Evolutionary conservation across 2,797 vertebrate species (phyloP).

Genomic region (Protonibea diacanthus): DNA sequence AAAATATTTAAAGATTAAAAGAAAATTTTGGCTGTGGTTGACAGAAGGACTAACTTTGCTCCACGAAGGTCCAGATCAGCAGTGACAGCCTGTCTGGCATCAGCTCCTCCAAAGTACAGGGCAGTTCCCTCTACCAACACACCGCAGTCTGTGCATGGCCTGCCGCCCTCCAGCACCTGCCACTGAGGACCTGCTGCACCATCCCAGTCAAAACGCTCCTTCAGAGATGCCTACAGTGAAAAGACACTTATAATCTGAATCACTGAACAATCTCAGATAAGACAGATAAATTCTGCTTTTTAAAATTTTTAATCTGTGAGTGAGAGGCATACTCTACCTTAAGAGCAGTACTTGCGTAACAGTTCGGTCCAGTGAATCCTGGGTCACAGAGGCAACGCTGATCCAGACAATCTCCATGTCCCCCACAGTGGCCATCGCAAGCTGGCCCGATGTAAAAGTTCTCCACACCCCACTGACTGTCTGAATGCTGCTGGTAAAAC

Average conservation of each 20-base stretch:
- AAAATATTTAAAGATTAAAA: background rate
- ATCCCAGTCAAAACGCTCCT: constrained; percentile 98
- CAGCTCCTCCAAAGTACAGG: constrained; percentile 93
- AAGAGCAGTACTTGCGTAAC: constrained; percentile 90
- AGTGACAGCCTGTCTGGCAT: constrained; percentile 94
- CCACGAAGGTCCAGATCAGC: constrained; percentile 95
- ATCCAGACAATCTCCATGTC: constrained; percentile 97
- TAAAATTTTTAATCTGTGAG: background rate
- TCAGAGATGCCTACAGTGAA: constrained; percentile 90
- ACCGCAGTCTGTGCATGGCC: constrained; percentile 94
- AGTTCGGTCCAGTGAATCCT: constrained; percentile 94
- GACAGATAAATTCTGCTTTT: background rate
- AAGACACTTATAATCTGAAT: background rate
- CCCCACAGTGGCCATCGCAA: constrained; percentile 92
- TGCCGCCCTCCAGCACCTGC: constrained; percentile 95
- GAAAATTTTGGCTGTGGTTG: background rate
- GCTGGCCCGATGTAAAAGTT: constrained; percentile 98
- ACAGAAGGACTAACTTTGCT: constrained; percentile 90
- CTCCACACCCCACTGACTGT: constrained; percentile 96
- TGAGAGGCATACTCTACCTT: constrained; percentile 84
- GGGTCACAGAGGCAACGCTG: constrained; percentile 96
- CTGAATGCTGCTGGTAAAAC: constrained; percentile 97
- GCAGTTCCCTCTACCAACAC: constrained; percentile 95
- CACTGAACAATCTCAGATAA: background rate
- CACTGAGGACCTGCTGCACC: constrained; percentile 92